A percentile compares a stretch with the other conserved stretches of the same genome.
phyloP scores from a whole-genome alignment of 2,113 vertebrate genomes.

The Pollimyrus isidori region DNA sequence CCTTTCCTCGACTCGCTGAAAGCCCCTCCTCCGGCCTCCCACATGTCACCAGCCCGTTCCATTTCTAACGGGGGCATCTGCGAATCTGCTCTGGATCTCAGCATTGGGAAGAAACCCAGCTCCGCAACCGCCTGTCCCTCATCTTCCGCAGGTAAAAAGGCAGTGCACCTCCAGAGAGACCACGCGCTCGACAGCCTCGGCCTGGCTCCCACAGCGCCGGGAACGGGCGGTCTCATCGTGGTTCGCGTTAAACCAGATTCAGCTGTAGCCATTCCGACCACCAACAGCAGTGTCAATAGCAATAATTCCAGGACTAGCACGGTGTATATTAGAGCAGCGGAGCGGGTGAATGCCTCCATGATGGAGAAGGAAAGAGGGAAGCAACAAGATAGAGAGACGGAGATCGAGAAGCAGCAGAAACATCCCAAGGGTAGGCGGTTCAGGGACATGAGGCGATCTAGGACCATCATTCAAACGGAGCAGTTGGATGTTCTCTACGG shows the following conservation, averaged over 20 bases:
- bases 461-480: slow-evolving; percentile 82
- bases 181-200: slow-evolving; percentile 61
- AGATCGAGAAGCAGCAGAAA: slow-evolving; percentile 36
- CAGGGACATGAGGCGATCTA: slow-evolving; percentile 69
- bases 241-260: slow-evolving; percentile 66
- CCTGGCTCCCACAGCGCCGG: slow-evolving; percentile 52
- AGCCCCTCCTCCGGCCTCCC: slow-evolving; percentile 47
- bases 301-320: slow-evolving; percentile 52
- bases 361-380: slow-evolving; percentile 51
- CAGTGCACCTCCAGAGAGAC: slow-evolving; percentile 52
- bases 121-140: slow-evolving; percentile 48
- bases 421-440: slow-evolving; percentile 60
- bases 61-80: slow-evolving; percentile 59
- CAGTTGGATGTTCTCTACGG: slow-evolving; percentile 82
- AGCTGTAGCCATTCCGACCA: slow-evolving; percentile 36
- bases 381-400: slow-evolving; percentile 36
- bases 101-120: slow-evolving; percentile 58
- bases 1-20: slow-evolving; percentile 50
- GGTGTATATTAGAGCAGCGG: slow-evolving; percentile 55
- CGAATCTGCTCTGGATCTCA: slow-evolving; percentile 64
- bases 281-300: slow-evolving; percentile 49
- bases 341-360: slow-evolving; percentile 49
- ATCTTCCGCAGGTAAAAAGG: slow-evolving; percentile 41
- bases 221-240: slow-evolving; percentile 53
- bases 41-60: slow-evolving; percentile 46